Percentiles rank a stretch among this genome's conserved stretches.
These are phyloP conservation scores for Mareca penelope DNA, from an alignment of 2,797 vertebrate species.

Conservation along the genomic window DNA sequence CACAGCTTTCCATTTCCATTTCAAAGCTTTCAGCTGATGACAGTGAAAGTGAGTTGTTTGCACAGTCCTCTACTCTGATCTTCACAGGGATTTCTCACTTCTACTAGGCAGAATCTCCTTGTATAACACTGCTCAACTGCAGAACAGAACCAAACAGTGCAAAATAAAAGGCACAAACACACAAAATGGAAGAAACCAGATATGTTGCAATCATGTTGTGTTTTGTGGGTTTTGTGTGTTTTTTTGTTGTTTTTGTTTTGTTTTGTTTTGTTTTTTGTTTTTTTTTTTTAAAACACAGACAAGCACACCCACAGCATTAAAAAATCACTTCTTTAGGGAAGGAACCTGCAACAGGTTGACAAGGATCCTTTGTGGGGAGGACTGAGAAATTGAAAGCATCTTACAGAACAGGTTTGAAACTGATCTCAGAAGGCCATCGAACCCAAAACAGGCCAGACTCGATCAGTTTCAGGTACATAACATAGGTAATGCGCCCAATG, in stretches of 20 bases:
- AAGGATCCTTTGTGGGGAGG: background rate
- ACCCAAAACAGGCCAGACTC: background rate
- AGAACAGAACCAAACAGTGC: background rate
- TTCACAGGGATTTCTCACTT: background rate
- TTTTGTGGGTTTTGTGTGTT: too few relatives aligned
- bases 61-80: background rate
- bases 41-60: background rate
- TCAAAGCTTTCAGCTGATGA: conserved; percentile 1
- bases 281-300: background rate
- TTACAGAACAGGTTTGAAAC: background rate
- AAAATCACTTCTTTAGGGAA: background rate
- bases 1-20: background rate
- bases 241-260: too few relatives aligned
- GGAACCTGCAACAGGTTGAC: background rate
- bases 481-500: background rate
- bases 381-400: background rate
- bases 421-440: background rate
- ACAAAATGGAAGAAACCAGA: background rate
- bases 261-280: too few relatives aligned
- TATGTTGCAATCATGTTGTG: fast-evolving
- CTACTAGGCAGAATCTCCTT: background rate
- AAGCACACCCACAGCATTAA: background rate
- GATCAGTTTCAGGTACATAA: background rate
- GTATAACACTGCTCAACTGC: background rate
- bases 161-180: background rate